Base-by-base conservation (phyloP, 1,140 invertebrate genomes). In the Drosophila rhopaloa region DNA sequence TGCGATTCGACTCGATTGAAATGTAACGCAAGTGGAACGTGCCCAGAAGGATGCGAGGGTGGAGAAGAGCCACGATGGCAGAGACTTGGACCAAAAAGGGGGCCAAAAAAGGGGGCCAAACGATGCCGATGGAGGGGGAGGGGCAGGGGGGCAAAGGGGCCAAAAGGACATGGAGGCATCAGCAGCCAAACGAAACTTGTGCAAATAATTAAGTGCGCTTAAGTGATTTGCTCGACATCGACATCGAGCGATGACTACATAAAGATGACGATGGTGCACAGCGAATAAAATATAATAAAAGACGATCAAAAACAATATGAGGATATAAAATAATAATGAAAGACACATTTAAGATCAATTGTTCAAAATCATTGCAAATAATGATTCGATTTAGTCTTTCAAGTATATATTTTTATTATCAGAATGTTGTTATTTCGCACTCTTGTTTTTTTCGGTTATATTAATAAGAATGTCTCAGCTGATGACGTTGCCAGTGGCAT, bases 141-240 rank as follows among this genome's bases (percentile, higher is more conserved):
- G 7, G 29, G 13, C 14, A 48, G 37, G 29, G 32, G 43, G 3
- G 5, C 50, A 37, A 75, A 37, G 37, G 38, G 29, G 19, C 29
- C 14, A 9, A 32, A 14, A 16, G 1, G 40, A 29, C 61, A 32
- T 43, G 27, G 5, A 16, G 27, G 40, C 60, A 55, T 54, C 54
- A 58, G 56, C 60, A 59, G 74, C 65, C 61, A 27, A 74, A 63
- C 83, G 66, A 79, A 89, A 88, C 83, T 88, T 83, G 79, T 80
- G 84, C 83, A 89, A 88, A 88, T 88, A 88, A 88, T 88, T 88
- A 88, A 89, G 83, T 88, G 84, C 84, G 84, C 83, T 88, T 88
- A 88, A 88, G 83, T 89, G 83, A 88, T 88, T 89, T 89, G 80
- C 68, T 60, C 65, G 74, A 80, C 66, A 59, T 61, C 63, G 76